Base-by-base conservation (phyloP, 2,113 vertebrate species). In the Dendrocopos noguchii region DNA sequence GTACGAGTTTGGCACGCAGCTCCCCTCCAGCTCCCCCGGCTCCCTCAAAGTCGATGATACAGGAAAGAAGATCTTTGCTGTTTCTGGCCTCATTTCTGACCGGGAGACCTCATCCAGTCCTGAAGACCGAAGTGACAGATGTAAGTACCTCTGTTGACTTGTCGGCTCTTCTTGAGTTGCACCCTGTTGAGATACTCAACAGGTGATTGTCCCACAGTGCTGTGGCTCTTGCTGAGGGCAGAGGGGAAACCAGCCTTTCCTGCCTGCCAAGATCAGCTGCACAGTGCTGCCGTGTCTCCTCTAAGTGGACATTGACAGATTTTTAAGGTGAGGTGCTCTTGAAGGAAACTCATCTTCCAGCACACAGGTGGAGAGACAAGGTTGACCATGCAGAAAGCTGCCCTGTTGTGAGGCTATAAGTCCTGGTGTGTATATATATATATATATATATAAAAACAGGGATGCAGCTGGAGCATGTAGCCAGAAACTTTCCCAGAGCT, bases 21-120 rank as follows among this genome's bases (percentile, higher is more conserved):
- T 99, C 94, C 98, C 99, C 83, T 98, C 99, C 53, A 98, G 99
- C 95, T 99, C 99, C 29, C 99, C 99, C 1, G 98, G 98, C 91
- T 98, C 98, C 87, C 98, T 99, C 97, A 99, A 99, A 97, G 98
- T 99, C 79, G 99, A 99, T 71, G 99, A 99, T 91, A 98, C 98
- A 7, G 98, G 99, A 86, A 99, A 99, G 98, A 99, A 99, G 98
- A 99, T 99, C 96, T 99, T 99, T 91, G 99, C 99, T 1, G 99
- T 99, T 96, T 99, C 99, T 82, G 99, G 99, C 97, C 99, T 99
- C 97, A 98, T 99, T 97, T 99, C 99, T 31, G 99, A 99, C 95
- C 98, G 99, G 91, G 99, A 99, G 97, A 98, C 99, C 31, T 99
- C 99, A 15, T 99, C 99, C 92, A 99, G 99, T 96, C 99, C 99